Percentiles rank a stretch among this genome's conserved stretches.
phyloP scores from a whole-genome alignment of 1,140 invertebrate genomes.

The Micrasema minimum region DNA sequence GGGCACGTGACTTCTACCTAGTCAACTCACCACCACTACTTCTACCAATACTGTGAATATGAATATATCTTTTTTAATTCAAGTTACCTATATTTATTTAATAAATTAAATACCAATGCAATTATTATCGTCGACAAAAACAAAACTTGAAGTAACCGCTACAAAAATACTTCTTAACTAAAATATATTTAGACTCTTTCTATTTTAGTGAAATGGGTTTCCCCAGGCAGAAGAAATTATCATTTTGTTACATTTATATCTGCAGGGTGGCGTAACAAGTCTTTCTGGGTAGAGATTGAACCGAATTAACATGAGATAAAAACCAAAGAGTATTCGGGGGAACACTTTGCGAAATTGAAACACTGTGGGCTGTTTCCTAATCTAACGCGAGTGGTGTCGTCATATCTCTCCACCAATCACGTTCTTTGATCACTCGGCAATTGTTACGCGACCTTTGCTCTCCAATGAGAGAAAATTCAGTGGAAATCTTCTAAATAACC shows the following conservation, averaged over 20 bases:
- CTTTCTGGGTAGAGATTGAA: slow-evolving; percentile 27
- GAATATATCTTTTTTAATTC: no score
- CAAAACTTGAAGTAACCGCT: no score
- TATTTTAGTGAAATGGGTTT: no score
- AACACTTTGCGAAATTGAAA: slow-evolving; percentile 53
- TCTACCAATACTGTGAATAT: no score
- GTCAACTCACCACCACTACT: no score
- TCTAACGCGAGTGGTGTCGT: slow-evolving; percentile 49
- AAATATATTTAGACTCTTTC: no score
- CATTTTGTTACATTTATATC: slow-evolving; percentile 19
- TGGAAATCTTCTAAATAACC: no score
- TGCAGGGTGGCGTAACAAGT: background rate
- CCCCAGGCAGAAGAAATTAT: background rate
- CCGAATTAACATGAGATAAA: slow-evolving; percentile 52
- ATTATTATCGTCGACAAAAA: no score
- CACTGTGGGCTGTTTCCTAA: slow-evolving; percentile 44
- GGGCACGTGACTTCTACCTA: no score
- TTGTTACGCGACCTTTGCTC: slow-evolving; percentile 28
- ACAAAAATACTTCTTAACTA: no score
- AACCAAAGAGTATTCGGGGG: slow-evolving; percentile 30
- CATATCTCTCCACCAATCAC: slow-evolving; percentile 25
- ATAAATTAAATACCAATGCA: no score
- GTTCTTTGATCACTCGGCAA: slow-evolving; percentile 28
- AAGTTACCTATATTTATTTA: no score
- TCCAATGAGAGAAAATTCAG: background rate